These are phyloP conservation scores for Alviniconcha marisindica DNA, from an alignment of 1,140 invertebrate species.

Conservation along the genomic window DNA sequence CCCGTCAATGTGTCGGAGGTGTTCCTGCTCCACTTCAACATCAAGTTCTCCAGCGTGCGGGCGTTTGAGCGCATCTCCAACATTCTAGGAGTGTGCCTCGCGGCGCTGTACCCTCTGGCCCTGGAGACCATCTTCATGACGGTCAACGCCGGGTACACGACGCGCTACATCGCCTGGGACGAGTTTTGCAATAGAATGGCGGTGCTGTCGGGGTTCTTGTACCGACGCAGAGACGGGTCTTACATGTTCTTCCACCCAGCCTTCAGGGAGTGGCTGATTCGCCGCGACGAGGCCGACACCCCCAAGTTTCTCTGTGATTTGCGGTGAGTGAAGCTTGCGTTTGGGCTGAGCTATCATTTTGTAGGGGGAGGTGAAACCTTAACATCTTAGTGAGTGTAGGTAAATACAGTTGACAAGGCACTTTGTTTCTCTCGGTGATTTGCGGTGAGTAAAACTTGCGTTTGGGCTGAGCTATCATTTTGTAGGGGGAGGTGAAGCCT, in stretches of 20 bases:
- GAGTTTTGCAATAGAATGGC: slow-evolving; percentile 71
- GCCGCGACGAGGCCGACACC: slow-evolving; percentile 92
- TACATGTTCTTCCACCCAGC: slow-evolving; percentile 98
- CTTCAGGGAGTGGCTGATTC: slow-evolving; percentile 96
- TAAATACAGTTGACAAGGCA: too few species aligned
- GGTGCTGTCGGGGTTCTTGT: slow-evolving; percentile 83
- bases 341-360: too few species aligned
- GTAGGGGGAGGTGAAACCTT: too few species aligned
- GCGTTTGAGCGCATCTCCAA: slow-evolving; percentile 88
- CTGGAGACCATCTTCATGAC: slow-evolving; percentile 95
- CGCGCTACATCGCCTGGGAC: slow-evolving; percentile 77
- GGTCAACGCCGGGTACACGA: slow-evolving; percentile 88
- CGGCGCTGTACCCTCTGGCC: slow-evolving; percentile 90
- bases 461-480: too few species aligned
- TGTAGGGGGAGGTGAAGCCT: too few species aligned
- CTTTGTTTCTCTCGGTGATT: too few species aligned
- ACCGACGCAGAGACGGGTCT: slow-evolving; percentile 92
- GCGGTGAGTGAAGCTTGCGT: slow-evolving; percentile 77
- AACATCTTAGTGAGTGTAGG: too few species aligned
- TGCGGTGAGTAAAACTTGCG: too few species aligned
- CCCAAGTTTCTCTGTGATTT: slow-evolving; percentile 89
- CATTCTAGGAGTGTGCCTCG: slow-evolving; percentile 92
- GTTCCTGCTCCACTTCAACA: slow-evolving; percentile 94
- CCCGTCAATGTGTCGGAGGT: slow-evolving; percentile 95
- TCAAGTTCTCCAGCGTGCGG: slow-evolving; percentile 90